Conservation (phyloP, 2,797 vertebrate genomes). For the Myotis daubentonii region DNA sequence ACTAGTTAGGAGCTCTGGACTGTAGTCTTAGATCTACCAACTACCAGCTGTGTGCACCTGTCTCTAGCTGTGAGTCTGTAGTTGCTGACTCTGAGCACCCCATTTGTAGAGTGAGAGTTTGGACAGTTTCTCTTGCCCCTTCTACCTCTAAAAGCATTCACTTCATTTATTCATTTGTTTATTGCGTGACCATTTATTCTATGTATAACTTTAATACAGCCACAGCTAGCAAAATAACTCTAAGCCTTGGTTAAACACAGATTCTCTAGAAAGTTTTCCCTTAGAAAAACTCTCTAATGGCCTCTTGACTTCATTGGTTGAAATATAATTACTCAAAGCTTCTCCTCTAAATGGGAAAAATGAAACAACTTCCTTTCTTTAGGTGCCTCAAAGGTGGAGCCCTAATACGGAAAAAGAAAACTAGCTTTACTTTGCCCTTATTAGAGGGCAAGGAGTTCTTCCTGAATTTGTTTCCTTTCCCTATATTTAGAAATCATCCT, state of each 20-base stretch:
- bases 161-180: neutral
- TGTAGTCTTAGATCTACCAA: neutral
- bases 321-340: neutral
- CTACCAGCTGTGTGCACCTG: neutral
- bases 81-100: neutral
- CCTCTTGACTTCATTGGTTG: neutral
- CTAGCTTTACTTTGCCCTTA: neutral
- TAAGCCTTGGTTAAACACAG: neutral
- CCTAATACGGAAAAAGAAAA: conserved; percentile 6
- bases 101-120: neutral
- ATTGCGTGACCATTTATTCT: neutral
- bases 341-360: neutral
- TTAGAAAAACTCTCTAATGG: neutral
- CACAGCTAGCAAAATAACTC: neutral
- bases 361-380: neutral
- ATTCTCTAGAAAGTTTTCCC: neutral
- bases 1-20: neutral
- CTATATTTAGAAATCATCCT: neutral
- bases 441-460: neutral
- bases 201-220: neutral
- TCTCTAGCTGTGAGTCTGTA: neutral
- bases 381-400: neutral
- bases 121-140: neutral
- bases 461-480: conserved; percentile 12
- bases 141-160: conserved; percentile 31